phyloP scores from a whole-genome alignment of 2,797 vertebrate genomes.

The Paratrypauchen microcephalus region DNA sequence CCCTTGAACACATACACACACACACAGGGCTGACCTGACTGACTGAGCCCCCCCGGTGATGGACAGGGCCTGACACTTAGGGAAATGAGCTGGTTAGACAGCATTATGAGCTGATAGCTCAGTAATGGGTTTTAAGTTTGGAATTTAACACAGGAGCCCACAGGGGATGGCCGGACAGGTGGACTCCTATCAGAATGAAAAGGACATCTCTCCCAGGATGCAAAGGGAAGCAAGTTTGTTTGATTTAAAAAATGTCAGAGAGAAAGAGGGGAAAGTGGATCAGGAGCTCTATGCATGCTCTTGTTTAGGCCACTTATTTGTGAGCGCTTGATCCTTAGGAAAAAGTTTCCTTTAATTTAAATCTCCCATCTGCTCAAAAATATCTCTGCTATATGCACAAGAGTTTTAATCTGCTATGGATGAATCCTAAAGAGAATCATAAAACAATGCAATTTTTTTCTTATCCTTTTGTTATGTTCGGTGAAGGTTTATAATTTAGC shows the following conservation, averaged over 20 bases:
- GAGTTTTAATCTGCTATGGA: constrained; percentile 45
- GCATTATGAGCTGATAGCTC: constrained; percentile 90
- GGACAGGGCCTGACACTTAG: constrained; percentile 84
- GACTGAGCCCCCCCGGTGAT: constrained; percentile 69
- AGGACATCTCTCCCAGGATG: constrained; percentile 43
- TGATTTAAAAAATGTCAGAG: constrained; percentile 39
- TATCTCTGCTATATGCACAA: constrained; percentile 39
- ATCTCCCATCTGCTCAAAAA: constrained; percentile 21
- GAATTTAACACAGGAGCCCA: constrained; percentile 86
- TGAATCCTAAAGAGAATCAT: constrained; percentile 30
- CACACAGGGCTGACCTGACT: constrained; percentile 54
- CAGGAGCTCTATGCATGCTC: constrained; percentile 43
- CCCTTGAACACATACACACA: constrained; percentile 43
- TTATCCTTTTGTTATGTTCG: constrained; percentile 47
- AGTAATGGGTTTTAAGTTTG: constrained; percentile 95
- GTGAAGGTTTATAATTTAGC: constrained; percentile 52
- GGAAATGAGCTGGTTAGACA: constrained; percentile 95
- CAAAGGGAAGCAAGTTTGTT: constrained; percentile 28
- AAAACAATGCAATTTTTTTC: constrained; percentile 61
- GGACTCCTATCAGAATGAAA: constrained; percentile 74
- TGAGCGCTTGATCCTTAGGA: constrained; percentile 29
- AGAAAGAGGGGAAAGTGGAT: constrained; percentile 37
- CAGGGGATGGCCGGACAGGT: constrained; percentile 86
- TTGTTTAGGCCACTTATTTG: constrained; percentile 41
- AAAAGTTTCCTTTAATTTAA: constrained; percentile 33